phyloP scores from a whole-genome alignment of 2,113 vertebrate genomes.

The Lipophrys pholis region DNA sequence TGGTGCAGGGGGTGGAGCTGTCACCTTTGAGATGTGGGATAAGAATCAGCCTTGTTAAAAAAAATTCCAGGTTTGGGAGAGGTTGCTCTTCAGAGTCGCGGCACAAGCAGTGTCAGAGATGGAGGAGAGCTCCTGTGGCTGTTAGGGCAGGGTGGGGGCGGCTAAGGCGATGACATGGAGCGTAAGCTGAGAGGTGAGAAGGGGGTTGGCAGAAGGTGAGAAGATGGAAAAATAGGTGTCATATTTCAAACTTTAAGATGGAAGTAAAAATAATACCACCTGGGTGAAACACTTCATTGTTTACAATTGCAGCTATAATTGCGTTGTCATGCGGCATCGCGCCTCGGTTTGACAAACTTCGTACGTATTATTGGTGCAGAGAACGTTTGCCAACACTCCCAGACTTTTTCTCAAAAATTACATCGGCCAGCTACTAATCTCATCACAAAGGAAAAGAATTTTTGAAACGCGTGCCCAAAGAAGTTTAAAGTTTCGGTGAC shows the following conservation, averaged over 20 bases:
- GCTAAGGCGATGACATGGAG: conserved; percentile 22
- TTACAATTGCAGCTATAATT: neutral
- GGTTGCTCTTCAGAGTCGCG: conserved; percentile 19
- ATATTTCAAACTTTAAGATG: conserved; percentile 34
- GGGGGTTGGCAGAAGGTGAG: conserved; percentile 43
- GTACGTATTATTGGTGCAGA: neutral
- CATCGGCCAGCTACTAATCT: neutral
- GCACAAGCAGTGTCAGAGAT: conserved; percentile 31
- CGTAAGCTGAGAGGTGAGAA: conserved; percentile 32
- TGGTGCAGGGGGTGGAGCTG: conserved; percentile 43
- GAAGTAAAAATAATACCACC: conserved; percentile 23
- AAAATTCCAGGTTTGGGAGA: conserved; percentile 33
- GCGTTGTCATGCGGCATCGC: neutral
- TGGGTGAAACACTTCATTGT: neutral
- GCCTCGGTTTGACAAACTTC: neutral
- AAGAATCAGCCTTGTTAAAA: conserved; percentile 51
- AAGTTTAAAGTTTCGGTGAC: neutral
- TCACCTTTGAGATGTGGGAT: conserved; percentile 53
- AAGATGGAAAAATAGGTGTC: conserved; percentile 54
- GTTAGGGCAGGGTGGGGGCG: conserved; percentile 23
- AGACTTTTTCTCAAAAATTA: conserved; percentile 8
- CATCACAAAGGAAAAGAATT: neutral
- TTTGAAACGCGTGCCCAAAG: neutral
- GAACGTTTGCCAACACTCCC: conserved; percentile 12
- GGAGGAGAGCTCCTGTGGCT: conserved; percentile 37